phyloP scores from a whole-genome alignment of 2,797 vertebrate genomes.

The Myotis planiceps region DNA sequence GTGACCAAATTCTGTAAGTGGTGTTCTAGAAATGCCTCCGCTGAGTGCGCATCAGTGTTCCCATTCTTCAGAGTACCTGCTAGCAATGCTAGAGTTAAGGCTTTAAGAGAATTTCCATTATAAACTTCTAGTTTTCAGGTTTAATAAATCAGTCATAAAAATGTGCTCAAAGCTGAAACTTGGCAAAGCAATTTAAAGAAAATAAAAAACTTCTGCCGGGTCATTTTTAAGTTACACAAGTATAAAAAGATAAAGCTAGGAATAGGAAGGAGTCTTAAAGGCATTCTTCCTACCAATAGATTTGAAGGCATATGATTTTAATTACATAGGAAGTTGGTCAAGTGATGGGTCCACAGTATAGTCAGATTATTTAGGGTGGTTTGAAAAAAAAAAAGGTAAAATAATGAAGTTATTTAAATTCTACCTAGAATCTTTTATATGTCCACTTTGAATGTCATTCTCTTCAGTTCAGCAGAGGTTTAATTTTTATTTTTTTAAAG shows the following conservation, averaged over 20 bases:
- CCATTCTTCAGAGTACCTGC: constrained; percentile 57
- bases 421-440: constrained; percentile 78
- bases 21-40: constrained; percentile 39
- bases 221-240: constrained; percentile 79
- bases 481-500: background rate
- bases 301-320: constrained; percentile 75
- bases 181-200: constrained; percentile 83
- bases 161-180: constrained; percentile 80
- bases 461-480: constrained; percentile 43
- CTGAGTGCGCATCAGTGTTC: background rate
- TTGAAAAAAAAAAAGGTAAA: constrained; percentile 78
- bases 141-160: constrained; percentile 81
- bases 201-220: constrained; percentile 72
- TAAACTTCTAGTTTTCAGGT: constrained; percentile 73
- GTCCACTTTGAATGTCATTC: constrained; percentile 72
- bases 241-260: constrained; percentile 73
- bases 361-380: constrained; percentile 61
- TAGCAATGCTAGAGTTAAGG: constrained; percentile 56
- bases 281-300: constrained; percentile 60
- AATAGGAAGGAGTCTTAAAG: constrained; percentile 54
- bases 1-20: constrained; percentile 22
- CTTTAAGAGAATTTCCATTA: constrained; percentile 72
- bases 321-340: constrained; percentile 76
- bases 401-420: constrained; percentile 85
- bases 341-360: constrained; percentile 51